phyloP scores from a whole-genome alignment of 2,888 invertebrate species.

The Sycophila texana region DNA sequence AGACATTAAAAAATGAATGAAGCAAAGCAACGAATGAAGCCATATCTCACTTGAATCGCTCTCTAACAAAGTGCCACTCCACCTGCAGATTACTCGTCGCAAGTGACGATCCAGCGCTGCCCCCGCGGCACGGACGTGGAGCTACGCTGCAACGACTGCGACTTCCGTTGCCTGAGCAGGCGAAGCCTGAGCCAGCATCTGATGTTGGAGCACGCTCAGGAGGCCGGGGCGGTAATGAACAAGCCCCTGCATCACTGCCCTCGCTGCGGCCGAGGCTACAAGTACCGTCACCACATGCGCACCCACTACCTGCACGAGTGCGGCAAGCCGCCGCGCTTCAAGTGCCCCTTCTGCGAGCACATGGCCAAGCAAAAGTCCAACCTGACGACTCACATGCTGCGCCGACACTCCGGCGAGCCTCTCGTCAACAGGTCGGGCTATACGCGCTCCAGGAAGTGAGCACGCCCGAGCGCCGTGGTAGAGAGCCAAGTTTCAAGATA shows the following conservation, averaged over 20 bases:
- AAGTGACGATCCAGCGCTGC: neutral
- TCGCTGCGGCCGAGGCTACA: constrained; percentile 35
- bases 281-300: constrained; percentile 43
- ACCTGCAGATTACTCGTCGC: neutral
- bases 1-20: too few species aligned
- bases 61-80: neutral
- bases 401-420: constrained; percentile 26
- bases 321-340: constrained; percentile 42
- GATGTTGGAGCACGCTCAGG: neutral
- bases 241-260: constrained; percentile 11
- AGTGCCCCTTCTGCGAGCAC: constrained; percentile 41
- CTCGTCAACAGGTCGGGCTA: constrained; percentile 20
- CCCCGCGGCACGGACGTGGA: neutral
- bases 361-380: constrained; percentile 46
- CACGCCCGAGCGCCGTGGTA: too few species aligned
- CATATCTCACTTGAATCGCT: neutral
- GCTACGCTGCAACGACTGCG: constrained; percentile 30
- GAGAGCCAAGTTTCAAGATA: too few species aligned
- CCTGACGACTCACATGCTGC: constrained; percentile 28
- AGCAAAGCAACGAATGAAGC: too few species aligned
- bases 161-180: constrained; percentile 12
- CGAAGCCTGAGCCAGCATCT: constrained; percentile 24
- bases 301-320: constrained; percentile 46
- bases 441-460: constrained; percentile 17
- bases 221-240: accelerated